Conservation (phyloP, 2,113 vertebrate genomes). For the Zosterops lateralis region DNA sequence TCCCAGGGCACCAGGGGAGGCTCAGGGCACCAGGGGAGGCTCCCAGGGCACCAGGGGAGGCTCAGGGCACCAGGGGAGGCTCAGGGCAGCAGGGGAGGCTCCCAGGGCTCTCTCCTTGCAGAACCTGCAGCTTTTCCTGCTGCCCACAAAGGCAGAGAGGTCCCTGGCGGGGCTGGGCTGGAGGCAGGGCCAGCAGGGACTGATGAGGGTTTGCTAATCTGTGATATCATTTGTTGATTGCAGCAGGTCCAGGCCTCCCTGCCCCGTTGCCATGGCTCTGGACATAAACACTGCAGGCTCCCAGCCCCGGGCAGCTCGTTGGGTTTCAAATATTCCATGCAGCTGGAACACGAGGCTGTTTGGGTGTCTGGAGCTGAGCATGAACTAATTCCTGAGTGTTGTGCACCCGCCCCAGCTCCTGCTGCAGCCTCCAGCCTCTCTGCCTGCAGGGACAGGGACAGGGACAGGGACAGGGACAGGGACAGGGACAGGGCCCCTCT, state of each 20-base stretch:
- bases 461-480: not conserved
- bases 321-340: conserved; percentile 78
- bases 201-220: not conserved
- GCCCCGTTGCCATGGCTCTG: conserved; percentile 68
- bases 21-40: not conserved
- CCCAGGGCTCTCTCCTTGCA: not conserved
- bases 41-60: not conserved
- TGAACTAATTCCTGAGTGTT: conserved; percentile 73
- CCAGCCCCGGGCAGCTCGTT: not conserved
- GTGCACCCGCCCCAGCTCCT: conserved; percentile 55
- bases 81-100: not conserved
- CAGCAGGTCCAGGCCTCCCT: conserved; percentile 55
- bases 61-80: not conserved
- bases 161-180: not conserved
- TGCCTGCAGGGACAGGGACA: not conserved
- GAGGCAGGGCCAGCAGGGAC: not conserved
- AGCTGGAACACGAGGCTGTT: conserved; percentile 79
- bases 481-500: not conserved
- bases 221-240: conserved; percentile 70
- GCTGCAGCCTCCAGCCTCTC: not conserved
- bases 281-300: conserved; percentile 73
- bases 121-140: not conserved
- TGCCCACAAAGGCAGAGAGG: not conserved
- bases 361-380: conserved; percentile 81
- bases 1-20: not conserved